Base-by-base conservation (phyloP, 1,140 invertebrate genomes). In the Aporrectodea caliginosa region DNA sequence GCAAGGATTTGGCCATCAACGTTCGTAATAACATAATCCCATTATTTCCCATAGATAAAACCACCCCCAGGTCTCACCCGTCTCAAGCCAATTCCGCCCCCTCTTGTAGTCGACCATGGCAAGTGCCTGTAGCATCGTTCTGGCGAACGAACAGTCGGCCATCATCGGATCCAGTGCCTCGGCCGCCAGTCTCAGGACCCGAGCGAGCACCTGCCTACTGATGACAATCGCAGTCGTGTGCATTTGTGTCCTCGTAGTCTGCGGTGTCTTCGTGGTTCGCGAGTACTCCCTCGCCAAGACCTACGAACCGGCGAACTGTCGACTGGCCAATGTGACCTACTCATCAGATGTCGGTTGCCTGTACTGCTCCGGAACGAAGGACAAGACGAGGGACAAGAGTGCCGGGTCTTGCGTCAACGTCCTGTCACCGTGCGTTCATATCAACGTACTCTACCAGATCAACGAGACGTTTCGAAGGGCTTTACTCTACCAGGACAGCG, bases 261-360 rank as follows among this genome's bases (percentile, higher is more conserved):
- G 80, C 35, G 80, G 80, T 6, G 80, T 81, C n/a, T 34, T 81
- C 69, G 73, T 81, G 1, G 77, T 81, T 1, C 75, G 80, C 0
- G 80, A 81, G 43, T 81, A 77, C 75, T 33, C 76, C 12, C 69
- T 75, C 27, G 30, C 68, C 16, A 69, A 33, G 77, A 58, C 75
- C 16, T 81, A 78, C 77, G 35, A 71, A 27, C 30, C 76, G 27
- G 68, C 80, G n/a, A 31, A 16, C 30, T 81, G 80, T 78, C 22
- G 16, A 22, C 32, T 81, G 2, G 27, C 27, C 35, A 81, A 81
- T 76, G 69, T 81, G 29, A 81, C 76, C 0, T 81, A 81, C 77
- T 31, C 58, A 16, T 32, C 29, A 22, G 77, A 78, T 27, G 43
- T 29, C 35, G 32, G 33, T 2, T 81, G 80, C 72, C 58, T 74